Percentiles rank a stretch among this genome's conserved stretches.
Conservation (phyloP, 2,888 invertebrate genomes). For the Ashinkailepas kermadecensis region DNA sequence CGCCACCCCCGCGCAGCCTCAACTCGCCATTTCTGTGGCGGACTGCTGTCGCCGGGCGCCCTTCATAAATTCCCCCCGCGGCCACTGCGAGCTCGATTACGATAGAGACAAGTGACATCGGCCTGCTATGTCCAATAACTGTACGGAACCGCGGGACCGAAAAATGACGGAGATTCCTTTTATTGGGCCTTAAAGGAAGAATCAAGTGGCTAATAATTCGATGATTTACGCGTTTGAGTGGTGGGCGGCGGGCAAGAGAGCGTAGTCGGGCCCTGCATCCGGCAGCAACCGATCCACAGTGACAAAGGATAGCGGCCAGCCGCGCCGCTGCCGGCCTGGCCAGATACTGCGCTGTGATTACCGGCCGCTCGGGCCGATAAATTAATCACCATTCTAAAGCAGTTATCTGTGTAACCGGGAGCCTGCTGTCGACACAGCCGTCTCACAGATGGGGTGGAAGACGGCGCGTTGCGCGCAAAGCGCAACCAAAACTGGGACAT, state of each 20-base stretch:
- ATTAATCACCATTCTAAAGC: conserved; percentile 4
- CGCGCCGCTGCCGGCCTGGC: background rate
- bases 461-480: too few relatives aligned
- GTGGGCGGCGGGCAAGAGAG: background rate
- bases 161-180: conserved; percentile 11
- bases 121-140: conserved; percentile 11
- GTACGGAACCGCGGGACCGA: background rate
- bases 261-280: background rate
- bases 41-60: background rate
- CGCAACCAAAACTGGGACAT: background rate
- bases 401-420: background rate
- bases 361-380: background rate
- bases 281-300: background rate
- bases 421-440: background rate
- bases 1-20: background rate
- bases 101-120: conserved; percentile 17
- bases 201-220: conserved; percentile 17
- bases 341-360: background rate
- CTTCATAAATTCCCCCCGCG: background rate
- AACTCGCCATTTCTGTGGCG: background rate
- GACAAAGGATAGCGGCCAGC: background rate
- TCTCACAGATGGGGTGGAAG: background rate
- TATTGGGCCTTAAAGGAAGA: conserved; percentile 3
- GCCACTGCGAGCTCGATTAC: conserved; percentile 12
- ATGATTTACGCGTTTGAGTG: background rate